phyloP scores from a whole-genome alignment of 2,888 invertebrate genomes.

The Eilema caniola region DNA sequence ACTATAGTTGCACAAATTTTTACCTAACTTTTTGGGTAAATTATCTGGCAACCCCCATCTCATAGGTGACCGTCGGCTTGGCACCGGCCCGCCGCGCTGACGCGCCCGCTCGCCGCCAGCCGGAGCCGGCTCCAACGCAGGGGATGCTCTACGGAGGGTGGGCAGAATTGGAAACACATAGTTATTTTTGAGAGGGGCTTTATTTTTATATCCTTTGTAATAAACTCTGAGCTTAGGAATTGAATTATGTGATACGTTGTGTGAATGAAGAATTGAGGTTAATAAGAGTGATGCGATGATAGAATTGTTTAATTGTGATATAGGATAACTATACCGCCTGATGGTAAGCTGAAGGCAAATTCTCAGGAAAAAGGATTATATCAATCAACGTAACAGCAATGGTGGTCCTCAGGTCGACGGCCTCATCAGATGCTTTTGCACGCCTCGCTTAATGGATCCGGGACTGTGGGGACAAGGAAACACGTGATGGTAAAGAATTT shows the following conservation, averaged over 20 bases:
- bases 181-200: slow-evolving; percentile 13
- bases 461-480: too few relatives aligned
- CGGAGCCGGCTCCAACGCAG: slow-evolving; percentile 26
- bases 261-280: neutral
- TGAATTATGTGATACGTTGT: neutral
- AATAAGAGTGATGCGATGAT: neutral
- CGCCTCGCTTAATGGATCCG: too few relatives aligned
- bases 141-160: slow-evolving; percentile 14
- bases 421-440: too few relatives aligned
- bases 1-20: neutral
- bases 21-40: neutral
- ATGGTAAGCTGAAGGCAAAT: too few relatives aligned
- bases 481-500: too few relatives aligned
- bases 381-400: too few relatives aligned
- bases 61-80: slow-evolving; percentile 48
- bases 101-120: slow-evolving; percentile 45
- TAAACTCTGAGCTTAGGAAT: slow-evolving; percentile 1
- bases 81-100: slow-evolving; percentile 38
- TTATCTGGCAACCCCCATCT: slow-evolving; percentile 42
- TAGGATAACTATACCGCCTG: too few relatives aligned
- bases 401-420: too few relatives aligned
- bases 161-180: slow-evolving; percentile 10
- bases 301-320: neutral
- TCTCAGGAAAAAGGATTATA: too few relatives aligned
- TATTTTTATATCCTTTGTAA: slow-evolving; percentile 1